Evolutionary conservation across 2,888 invertebrate genomes (phyloP), one percentile per base, ranked within the genome.

Genomic region (Flexamia atlantica): DNA sequence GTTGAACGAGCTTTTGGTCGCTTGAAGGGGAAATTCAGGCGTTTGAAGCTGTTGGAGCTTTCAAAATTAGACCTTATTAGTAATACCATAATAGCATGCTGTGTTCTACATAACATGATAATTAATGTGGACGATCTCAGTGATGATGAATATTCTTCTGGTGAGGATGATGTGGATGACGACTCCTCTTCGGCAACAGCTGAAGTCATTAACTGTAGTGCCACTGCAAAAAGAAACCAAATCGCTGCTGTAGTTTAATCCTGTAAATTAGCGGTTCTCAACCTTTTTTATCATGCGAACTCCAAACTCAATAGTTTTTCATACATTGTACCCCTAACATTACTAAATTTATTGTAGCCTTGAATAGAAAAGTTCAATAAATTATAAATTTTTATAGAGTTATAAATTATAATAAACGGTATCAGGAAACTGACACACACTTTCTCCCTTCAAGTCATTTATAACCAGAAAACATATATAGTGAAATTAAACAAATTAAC

Each of bases 1-100:
- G n/a, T n/a, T n/a, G n/a, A 81, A 36, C 14, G 57, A 12, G 14
- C n/a, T 60, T 81, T 57, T 32, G n/a, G 32, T 10, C 17, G 57
- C 9, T 40, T 81, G 10, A 81, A 81, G 20, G 53, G 81, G 0
- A 60, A 81, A 46, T 81, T 81, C 40, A 23, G 57, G 36, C 50
- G 57, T 9, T 32, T 81, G 36, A 81, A 81, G 23, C 32, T 57
- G 1, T n/a, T 57, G 25, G 80, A 80, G 57, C 32, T 57, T 0
- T 60, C 81, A 10, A 60, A 36, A 28, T 30, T 57, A 25, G 12
- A 20, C 14, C 20, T 36, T 1, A 60, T 81, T 4, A 28, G 28
- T 3, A 53, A 32, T 28, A 57, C 81, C 30, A 68, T 68, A 17
- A 32, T 30, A 10, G 68, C 68, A 5, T 30, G 30, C n/a, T 68